Evolutionary conservation across 2,888 invertebrate genomes (phyloP).

Genomic region (Clivina fossor): DNA sequence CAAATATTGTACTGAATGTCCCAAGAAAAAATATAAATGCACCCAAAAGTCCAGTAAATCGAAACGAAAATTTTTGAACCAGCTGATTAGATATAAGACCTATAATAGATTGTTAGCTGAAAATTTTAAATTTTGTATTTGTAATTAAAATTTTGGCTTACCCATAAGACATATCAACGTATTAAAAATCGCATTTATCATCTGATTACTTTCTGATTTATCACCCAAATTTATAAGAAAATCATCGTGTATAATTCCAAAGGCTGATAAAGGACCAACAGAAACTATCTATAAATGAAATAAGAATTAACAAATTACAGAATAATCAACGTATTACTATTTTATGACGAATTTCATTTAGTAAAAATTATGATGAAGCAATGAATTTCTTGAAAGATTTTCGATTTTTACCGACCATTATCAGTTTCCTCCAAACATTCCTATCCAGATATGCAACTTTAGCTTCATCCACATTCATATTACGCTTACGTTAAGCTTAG

Average conservation of each 20-base stretch:
- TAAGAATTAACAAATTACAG: too few species aligned
- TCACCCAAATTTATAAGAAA: constrained; percentile 9
- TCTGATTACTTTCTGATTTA: constrained; percentile 7
- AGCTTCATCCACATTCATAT: too few species aligned
- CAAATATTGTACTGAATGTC: constrained; percentile 10
- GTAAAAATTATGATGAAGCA: too few species aligned
- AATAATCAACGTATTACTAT: too few species aligned
- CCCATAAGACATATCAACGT: constrained; percentile 11
- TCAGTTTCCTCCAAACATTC: too few species aligned
- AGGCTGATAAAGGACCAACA: constrained; percentile 13
- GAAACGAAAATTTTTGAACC: constrained; percentile 12
- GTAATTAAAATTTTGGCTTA: constrained; percentile 1
- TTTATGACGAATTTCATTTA: too few species aligned
- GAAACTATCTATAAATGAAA: constrained; percentile 6
- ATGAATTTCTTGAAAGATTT: too few species aligned
- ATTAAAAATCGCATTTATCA: constrained; percentile 12
- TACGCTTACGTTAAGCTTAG: too few species aligned
- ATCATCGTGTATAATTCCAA: constrained; percentile 16
- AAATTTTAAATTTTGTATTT: background rate
- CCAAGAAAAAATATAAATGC: constrained; percentile 9
- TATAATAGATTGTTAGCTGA: background rate
- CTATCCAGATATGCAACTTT: too few species aligned
- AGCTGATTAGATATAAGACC: constrained; percentile 21
- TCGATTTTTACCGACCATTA: too few species aligned
- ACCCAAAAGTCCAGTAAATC: constrained; percentile 14